Evolutionary conservation across 2,888 invertebrate genomes (phyloP).

Genomic region (Leucophenga montana): DNA sequence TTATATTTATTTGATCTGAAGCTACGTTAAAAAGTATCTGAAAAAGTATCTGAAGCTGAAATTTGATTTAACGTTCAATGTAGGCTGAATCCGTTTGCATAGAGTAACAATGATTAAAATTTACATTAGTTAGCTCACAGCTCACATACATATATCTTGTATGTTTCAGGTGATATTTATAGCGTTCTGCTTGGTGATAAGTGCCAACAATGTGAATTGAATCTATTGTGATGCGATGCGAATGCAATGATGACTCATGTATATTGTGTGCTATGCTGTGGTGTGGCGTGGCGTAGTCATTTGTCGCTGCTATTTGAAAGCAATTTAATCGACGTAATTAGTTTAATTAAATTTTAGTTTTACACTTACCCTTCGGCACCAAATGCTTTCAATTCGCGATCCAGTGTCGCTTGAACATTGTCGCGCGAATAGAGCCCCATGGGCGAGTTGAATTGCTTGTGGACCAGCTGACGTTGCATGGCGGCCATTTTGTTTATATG

Average conservation of each 20-base stretch:
- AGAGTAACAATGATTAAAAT: too few species aligned
- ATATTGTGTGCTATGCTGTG: too few species aligned
- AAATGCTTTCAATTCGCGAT: constrained; percentile 84
- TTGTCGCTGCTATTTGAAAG: too few species aligned
- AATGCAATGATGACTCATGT: background rate
- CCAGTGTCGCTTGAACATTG: constrained; percentile 85
- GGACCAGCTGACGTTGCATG: constrained; percentile 81
- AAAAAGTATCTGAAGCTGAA: too few species aligned
- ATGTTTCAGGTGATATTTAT: too few species aligned
- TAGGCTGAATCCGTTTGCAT: background rate
- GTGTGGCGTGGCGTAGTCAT: too few species aligned
- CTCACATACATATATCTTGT: too few species aligned
- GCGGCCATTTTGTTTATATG: constrained; percentile 78
- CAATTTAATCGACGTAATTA: background rate
- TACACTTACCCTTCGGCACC: constrained; percentile 85
- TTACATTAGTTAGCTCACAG: too few species aligned
- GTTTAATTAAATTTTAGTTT: background rate
- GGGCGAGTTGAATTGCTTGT: constrained; percentile 92
- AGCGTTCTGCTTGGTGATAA: too few species aligned
- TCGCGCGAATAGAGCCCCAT: constrained; percentile 88
- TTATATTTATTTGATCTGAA: background rate
- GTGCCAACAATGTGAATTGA: background rate
- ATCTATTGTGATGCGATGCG: constrained; percentile 7
- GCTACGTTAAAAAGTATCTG: too few species aligned
- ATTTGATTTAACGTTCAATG: background rate